Evolutionary conservation across 2,888 invertebrate genomes (phyloP), one percentile per base, ranked within the genome.

Genomic region (Doris montereyensis): DNA sequence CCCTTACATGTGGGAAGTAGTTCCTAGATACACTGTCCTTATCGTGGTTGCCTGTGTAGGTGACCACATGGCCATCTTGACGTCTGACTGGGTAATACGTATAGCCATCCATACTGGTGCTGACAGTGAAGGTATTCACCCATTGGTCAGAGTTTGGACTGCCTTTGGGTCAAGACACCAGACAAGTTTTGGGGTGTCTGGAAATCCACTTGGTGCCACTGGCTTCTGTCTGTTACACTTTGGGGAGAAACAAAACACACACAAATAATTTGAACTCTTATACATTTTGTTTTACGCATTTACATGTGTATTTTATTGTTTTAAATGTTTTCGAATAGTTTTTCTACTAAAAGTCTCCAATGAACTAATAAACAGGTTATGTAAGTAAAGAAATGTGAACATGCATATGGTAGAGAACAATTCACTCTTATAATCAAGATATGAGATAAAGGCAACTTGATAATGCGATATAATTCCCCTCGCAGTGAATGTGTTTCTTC

Each of bases 131-230:
- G 62, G 84, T 78, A 3, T 84, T 79, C 8, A 85, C 81, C 87
- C 87, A 88, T 71, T 83, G 82, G 32, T 86, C 84, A 5, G 79
- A 72, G 10, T 82, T 77, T 1, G 86, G 84, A n/a, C 85, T 83
- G 4, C 88, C 88, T 78, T n/a, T 88, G 87, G 1, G 87, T 87
- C 30, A 87, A 79, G 34, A 88, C 79, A 2, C 87, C 87, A 2
- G 86, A 84, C 34, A 88, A 81, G 13, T 82, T 70, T 77, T 83
- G 81, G 1, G 87, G 86, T 24, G 80, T 65, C 10, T 82, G 81
- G 77, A 87, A 83, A 70, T 88, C 86, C 17, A 88, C 85, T 73
- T 87, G 85, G n/a, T 86, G 85, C 87, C 87, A 88, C 73, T 85
- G 84, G 58, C 85, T 82, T 4, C 83, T 84, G 21, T 83, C 75